These are phyloP conservation scores for Calonectris borealis DNA, from an alignment of 2,113 vertebrate genomes.

Conservation along the genomic window DNA sequence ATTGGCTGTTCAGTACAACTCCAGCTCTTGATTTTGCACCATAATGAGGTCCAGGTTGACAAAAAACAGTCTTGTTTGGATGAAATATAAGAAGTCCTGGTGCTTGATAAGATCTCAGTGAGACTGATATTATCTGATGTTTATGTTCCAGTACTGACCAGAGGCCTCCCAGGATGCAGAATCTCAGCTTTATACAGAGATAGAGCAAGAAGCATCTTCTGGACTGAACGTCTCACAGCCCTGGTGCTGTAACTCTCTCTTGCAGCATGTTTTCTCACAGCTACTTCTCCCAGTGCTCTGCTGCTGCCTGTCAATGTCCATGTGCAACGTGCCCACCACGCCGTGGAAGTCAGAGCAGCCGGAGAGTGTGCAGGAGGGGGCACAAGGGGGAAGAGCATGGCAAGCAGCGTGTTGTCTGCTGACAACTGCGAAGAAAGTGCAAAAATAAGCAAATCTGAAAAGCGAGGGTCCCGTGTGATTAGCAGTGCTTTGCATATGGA, in stretches of 20 bases:
- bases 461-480: not conserved
- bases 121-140: not conserved
- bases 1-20: not conserved
- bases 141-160: not conserved
- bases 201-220: not conserved
- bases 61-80: not conserved
- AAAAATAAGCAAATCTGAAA: not conserved
- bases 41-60: not conserved
- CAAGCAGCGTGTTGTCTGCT: not conserved
- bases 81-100: not conserved
- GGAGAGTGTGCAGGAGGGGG: too few relatives aligned
- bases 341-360: accelerated
- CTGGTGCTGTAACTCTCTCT: not conserved
- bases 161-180: not conserved
- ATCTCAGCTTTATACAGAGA: not conserved
- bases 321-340: accelerated
- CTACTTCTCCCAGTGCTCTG: not conserved
- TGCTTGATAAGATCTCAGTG: not conserved
- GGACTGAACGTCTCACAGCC: accelerated
- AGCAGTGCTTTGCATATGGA: not conserved
- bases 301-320: not conserved
- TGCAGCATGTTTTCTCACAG: not conserved
- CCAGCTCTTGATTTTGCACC: not conserved
- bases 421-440: not conserved
- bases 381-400: not conserved